phyloP scores from a whole-genome alignment of 1,140 invertebrate genomes.

The Penaeus indicus region DNA sequence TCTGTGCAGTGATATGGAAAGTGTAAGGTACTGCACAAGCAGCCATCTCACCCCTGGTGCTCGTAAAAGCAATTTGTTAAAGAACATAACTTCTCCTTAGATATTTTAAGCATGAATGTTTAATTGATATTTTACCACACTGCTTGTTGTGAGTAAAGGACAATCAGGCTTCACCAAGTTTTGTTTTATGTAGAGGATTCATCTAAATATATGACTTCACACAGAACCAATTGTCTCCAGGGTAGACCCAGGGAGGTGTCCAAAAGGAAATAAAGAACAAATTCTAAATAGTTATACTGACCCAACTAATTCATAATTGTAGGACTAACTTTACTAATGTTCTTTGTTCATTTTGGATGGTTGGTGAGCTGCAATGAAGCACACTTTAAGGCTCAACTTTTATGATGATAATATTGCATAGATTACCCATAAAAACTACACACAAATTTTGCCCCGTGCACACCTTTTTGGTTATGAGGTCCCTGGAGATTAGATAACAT shows the following conservation, averaged over 20 bases:
- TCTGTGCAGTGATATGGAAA: no score
- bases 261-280: neutral
- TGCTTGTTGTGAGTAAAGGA: slow-evolving; percentile 31
- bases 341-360: slow-evolving; percentile 16
- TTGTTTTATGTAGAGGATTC: slow-evolving; percentile 15
- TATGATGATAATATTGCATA: neutral
- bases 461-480: neutral
- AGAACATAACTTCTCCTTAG: slow-evolving; percentile 13
- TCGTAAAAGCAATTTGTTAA: slow-evolving; percentile 10
- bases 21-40: no score
- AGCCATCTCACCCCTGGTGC: no score
- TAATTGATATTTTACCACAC: neutral
- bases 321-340: neutral
- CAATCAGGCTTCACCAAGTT: slow-evolving; percentile 33
- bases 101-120: slow-evolving; percentile 9
- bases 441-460: neutral
- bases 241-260: slow-evolving; percentile 27
- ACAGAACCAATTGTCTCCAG: slow-evolving; percentile 7
- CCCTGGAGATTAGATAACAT: no score
- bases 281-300: neutral
- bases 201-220: neutral
- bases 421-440: neutral
- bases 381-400: slow-evolving; percentile 34
- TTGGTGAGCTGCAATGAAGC: slow-evolving; percentile 18
- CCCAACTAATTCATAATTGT: neutral